Evolutionary conservation across 2,888 invertebrate species (phyloP), one percentile per base, ranked within the genome.

Genomic region (Odontocolon sp.): DNA sequence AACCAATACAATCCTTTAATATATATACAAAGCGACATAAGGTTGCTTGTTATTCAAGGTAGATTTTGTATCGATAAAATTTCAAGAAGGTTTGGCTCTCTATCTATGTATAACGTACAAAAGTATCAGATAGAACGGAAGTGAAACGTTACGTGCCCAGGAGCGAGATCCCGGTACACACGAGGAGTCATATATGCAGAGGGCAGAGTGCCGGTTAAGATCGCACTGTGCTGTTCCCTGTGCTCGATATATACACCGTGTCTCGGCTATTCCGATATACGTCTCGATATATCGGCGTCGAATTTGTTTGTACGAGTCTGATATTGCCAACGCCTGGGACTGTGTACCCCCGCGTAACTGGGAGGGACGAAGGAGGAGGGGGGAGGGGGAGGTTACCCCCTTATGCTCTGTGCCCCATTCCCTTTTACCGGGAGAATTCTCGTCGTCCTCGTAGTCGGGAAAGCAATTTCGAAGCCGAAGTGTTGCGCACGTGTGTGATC

Each of bases 391-490:
- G n/a, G n/a, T n/a, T n/a, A 16, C 38, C 54, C 28, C 42, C 59
- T 38, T 26, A 33, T 42, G 23, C 64, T 21, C 45, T 9, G 33
- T 16, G 18, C 52, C 5, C 38, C 47, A 18, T 54, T 61, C 40
- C 64, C 59, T 63, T 68, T 64, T 59, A 26, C 21, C 56, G 31
- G 40, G 6, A 9, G 47, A 52, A 68, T 42, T 68, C 56, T 52
- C 77, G 68, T 56, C 38, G 40, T 63, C 47, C 45, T 38, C 33
- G 59, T 31, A 69, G 59, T 66, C 77, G 73, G 70, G 72, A 73
- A 80, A 80, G 80, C 78, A 80, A 80, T 80, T 80, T 78, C 75
- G 75, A 56, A 56, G 63, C 61, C 68, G 63, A 69, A 73, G 69
- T 72, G 68, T 69, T 68, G 77, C 42, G 57, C 77, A 52, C 64